Conservation (phyloP, 2,888 invertebrate genomes). For the Drosophila pegasa region DNA sequence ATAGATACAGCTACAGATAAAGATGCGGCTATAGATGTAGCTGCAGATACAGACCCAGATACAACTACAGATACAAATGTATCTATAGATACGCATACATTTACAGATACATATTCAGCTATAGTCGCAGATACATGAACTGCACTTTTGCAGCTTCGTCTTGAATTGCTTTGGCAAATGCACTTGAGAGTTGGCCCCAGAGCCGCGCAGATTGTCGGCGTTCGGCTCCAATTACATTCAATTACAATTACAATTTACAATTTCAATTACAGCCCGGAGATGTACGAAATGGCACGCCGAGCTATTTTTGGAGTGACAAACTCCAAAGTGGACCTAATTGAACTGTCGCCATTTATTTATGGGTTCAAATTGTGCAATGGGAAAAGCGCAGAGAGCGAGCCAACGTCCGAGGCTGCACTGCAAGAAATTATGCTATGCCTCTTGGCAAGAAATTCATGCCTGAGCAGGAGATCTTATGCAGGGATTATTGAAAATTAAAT, state of each 20-base stretch:
- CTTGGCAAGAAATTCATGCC: background rate
- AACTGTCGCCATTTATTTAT: slow-evolving; percentile 56
- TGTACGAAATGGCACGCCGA: slow-evolving; percentile 24
- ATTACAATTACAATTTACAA: slow-evolving; percentile 47
- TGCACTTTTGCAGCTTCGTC: slow-evolving; percentile 74
- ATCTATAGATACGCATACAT: slow-evolving; percentile 10
- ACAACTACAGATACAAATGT: slow-evolving; percentile 3
- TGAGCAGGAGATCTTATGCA: too few relatives aligned
- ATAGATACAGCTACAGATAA: background rate
- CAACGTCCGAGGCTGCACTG: slow-evolving; percentile 2
- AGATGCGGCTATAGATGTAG: slow-evolving; percentile 6
- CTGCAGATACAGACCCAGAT: background rate
- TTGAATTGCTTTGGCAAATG: slow-evolving; percentile 50
- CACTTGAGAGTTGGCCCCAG: slow-evolving; percentile 54
- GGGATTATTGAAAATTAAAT: too few relatives aligned
- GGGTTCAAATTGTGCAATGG: slow-evolving; percentile 13
- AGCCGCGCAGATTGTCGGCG: slow-evolving; percentile 19
- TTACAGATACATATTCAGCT: background rate
- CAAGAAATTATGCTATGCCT: background rate
- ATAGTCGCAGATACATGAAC: slow-evolving; percentile 12
- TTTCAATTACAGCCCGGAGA: slow-evolving; percentile 11
- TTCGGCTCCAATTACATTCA: slow-evolving; percentile 66
- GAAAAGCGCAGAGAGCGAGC: background rate
- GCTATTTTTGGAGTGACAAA: slow-evolving; percentile 62
- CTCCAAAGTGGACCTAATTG: slow-evolving; percentile 58